These are phyloP conservation scores for Vidua macroura DNA, from an alignment of 2,113 vertebrate genomes.

Conservation along the genomic window DNA sequence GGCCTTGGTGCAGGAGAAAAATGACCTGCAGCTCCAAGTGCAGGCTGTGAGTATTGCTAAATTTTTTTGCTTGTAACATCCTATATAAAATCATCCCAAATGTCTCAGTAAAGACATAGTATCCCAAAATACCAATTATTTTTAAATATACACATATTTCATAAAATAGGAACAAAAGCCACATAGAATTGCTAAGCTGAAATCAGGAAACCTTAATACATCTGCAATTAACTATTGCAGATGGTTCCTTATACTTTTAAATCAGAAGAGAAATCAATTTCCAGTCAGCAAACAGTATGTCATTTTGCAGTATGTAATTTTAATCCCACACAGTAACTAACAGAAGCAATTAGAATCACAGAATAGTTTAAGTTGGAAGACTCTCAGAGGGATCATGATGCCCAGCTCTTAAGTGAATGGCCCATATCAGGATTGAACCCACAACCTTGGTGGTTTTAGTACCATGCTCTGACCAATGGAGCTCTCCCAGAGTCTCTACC, in stretches of 20 bases:
- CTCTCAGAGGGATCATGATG: too few species aligned
- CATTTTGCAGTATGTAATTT: not conserved
- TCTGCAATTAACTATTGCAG: not conserved
- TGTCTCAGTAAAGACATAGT: not conserved
- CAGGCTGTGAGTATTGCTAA: too few species aligned
- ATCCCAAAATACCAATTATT: not conserved
- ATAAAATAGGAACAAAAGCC: not conserved
- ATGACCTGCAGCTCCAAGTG: constrained; percentile 78
- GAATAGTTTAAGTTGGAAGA: not conserved
- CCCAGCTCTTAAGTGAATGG: not conserved
- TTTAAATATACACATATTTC: not conserved
- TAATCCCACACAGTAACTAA: not conserved
- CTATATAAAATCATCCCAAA: not conserved
- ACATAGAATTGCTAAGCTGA: not conserved
- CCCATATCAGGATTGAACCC: not conserved
- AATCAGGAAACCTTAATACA: not conserved
- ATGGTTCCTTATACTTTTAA: not conserved
- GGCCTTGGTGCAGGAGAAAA: constrained; percentile 81
- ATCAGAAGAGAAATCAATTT: not conserved
- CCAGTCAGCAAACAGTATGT: not conserved
- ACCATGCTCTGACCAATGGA: not conserved
- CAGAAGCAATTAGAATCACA: not conserved
- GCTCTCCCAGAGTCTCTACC: not conserved
- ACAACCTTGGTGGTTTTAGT: too few species aligned
- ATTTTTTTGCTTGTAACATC: too few species aligned